Conservation (phyloP, 2,113 vertebrate species). For the Cyphomyrus plagiostoma region DNA sequence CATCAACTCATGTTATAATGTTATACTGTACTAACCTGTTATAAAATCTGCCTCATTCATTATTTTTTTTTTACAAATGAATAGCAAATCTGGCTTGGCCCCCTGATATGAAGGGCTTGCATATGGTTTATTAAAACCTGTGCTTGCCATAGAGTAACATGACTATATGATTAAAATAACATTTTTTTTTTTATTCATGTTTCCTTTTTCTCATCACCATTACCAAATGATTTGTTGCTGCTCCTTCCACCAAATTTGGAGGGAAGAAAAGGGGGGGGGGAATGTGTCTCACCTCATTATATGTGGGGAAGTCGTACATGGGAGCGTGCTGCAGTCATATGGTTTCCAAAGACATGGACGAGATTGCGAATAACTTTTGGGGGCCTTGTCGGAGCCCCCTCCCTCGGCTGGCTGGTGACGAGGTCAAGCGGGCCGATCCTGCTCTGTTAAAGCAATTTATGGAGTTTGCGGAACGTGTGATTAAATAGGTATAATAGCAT, state of each 20-base stretch:
- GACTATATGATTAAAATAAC: conserved; percentile 40
- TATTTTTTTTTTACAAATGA: not conserved
- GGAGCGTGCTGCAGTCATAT: conserved; percentile 34
- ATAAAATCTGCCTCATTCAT: not conserved
- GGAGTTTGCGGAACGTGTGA: conserved; percentile 45
- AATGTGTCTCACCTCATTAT: conserved; percentile 56
- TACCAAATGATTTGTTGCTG: conserved; percentile 30
- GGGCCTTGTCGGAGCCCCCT: not conserved
- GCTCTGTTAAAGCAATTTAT: conserved; percentile 50
- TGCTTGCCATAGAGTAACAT: conserved; percentile 25
- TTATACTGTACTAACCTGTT: not conserved
- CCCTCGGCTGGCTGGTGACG: not conserved
- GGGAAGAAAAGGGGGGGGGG: not conserved
- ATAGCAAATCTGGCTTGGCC: not conserved
- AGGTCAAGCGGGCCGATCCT: conserved; percentile 10
- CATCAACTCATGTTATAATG: not conserved
- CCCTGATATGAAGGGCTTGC: not conserved
- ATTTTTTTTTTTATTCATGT: conserved; percentile 29
- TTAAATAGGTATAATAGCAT: conserved; percentile 51
- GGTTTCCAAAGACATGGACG: conserved; percentile 35
- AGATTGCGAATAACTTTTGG: conserved; percentile 34
- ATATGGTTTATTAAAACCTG: conserved; percentile 20
- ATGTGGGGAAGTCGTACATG: conserved; percentile 37
- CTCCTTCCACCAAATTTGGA: conserved; percentile 32
- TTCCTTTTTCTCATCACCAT: conserved; percentile 35